Conservation (phyloP, 1,140 invertebrate species). For the Nebria ingens region DNA sequence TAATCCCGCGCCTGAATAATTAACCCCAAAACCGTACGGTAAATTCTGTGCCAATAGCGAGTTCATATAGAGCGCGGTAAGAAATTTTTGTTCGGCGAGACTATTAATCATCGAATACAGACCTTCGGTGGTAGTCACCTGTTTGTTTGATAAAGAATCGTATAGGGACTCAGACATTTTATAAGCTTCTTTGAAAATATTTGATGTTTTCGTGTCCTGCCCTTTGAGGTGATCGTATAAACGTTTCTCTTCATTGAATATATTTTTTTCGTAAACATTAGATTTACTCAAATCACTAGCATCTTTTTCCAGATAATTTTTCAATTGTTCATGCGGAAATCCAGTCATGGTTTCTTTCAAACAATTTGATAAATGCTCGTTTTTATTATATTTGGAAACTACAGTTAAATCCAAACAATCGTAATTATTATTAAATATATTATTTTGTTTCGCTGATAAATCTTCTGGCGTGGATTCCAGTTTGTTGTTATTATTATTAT, state of each 20-base stretch:
- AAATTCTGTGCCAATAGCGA: conserved; percentile 36
- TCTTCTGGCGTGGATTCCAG: conserved; percentile 24
- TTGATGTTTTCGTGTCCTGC: conserved; percentile 16
- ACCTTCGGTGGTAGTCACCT: conserved; percentile 27
- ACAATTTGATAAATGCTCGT: not conserved
- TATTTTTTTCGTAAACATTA: conserved; percentile 22
- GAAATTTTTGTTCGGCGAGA: conserved; percentile 44
- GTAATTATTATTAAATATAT: conserved; percentile 8
- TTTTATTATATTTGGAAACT: conserved; percentile 2
- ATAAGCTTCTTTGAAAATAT: conserved; percentile 25
- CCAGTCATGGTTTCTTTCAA: not conserved
- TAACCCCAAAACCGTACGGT: not conserved
- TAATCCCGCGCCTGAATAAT: not conserved
- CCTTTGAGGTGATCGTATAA: conserved; percentile 11
- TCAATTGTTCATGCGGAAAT: conserved; percentile 1
- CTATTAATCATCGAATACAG: conserved; percentile 32
- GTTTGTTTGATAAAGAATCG: conserved; percentile 20
- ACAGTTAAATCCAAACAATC: conserved; percentile 10
- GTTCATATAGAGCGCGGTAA: conserved; percentile 50
- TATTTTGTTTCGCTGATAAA: conserved; percentile 24
- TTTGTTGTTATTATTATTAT: conserved; percentile 16
- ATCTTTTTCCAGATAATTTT: not conserved
- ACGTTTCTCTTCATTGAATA: conserved; percentile 16
- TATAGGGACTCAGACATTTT: conserved; percentile 28
- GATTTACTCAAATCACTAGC: not conserved